phyloP scores from a whole-genome alignment of 2,113 vertebrate genomes.

The Perognathus longimembris region DNA sequence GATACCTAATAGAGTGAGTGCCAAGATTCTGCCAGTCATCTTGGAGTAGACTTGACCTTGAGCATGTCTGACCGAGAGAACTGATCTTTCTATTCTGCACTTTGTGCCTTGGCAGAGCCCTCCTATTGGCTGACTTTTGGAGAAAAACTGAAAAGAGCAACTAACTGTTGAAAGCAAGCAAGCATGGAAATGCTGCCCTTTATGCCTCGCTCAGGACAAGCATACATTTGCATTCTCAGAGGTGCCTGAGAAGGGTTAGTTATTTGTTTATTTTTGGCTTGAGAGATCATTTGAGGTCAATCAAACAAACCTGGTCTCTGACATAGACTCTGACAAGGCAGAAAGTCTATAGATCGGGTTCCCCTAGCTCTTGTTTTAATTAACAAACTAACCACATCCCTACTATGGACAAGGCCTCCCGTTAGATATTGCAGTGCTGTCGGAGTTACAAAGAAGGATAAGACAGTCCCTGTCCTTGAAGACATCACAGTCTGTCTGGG shows the following conservation, averaged over 20 bases:
- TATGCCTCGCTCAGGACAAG: slow-evolving; percentile 4
- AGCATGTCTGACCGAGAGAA: fast-evolving
- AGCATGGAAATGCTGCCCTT: slow-evolving; percentile 36
- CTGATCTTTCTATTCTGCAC: not conserved
- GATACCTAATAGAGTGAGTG: not conserved
- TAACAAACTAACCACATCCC: not conserved
- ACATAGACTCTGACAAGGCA: slow-evolving; percentile 14
- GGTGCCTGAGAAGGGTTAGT: not conserved
- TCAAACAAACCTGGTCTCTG: not conserved
- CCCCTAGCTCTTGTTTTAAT: not conserved
- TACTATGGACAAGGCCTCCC: not conserved
- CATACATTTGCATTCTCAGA: slow-evolving; percentile 37
- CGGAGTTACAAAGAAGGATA: not conserved
- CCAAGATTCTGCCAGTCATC: not conserved
- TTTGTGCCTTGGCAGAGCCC: slow-evolving; percentile 19
- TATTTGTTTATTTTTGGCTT: too few relatives aligned
- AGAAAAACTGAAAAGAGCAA: slow-evolving; percentile 9
- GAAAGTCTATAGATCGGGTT: not conserved
- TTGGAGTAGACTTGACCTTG: not conserved
- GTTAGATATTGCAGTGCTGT: not conserved
- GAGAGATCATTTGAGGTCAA: slow-evolving; percentile 4
- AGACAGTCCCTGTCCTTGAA: not conserved
- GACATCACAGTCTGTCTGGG: not conserved
- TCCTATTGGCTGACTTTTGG: slow-evolving; percentile 38
- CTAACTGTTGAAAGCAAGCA: not conserved